Conservation (phyloP, 2,113 vertebrate species). For the Paramisgurnus dabryanus region DNA sequence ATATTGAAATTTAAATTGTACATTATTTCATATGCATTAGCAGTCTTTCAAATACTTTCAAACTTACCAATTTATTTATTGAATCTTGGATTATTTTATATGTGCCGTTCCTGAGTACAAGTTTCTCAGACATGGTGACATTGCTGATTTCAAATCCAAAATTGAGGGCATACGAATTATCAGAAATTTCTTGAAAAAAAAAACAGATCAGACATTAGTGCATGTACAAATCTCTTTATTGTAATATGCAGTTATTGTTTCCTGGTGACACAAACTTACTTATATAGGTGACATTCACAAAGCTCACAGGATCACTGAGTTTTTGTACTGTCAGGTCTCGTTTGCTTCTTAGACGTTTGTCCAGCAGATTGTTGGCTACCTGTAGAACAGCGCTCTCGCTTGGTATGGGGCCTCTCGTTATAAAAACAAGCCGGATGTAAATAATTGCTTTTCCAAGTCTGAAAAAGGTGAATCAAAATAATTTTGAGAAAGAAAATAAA, state of each 20-base stretch:
- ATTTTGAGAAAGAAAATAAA: neutral
- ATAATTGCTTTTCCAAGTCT: slow-evolving; percentile 43
- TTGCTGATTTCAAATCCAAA: slow-evolving; percentile 43
- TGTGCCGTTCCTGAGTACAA: slow-evolving; percentile 9
- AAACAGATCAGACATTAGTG: neutral
- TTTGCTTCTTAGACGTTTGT: slow-evolving; percentile 4
- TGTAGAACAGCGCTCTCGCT: slow-evolving; percentile 14
- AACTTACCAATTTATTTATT: slow-evolving; percentile 43
- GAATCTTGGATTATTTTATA: slow-evolving; percentile 26
- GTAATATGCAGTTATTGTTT: neutral
- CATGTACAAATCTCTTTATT: neutral
- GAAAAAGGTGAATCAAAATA: neutral
- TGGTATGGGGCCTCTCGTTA: slow-evolving; percentile 31
- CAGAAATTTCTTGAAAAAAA: slow-evolving; percentile 11
- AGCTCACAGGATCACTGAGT: slow-evolving; percentile 27
- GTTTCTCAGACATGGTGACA: slow-evolving; percentile 26
- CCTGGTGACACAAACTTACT: slow-evolving; percentile 19
- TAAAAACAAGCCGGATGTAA: slow-evolving; percentile 45
- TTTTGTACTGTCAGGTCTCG: neutral
- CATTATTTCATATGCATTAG: no score
- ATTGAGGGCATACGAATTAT: slow-evolving; percentile 29
- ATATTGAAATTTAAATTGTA: no score
- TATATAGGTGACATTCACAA: slow-evolving; percentile 31
- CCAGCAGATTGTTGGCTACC: slow-evolving; percentile 21
- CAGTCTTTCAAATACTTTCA: neutral